phyloP scores from a whole-genome alignment of 2,888 invertebrate genomes.

The Hermaeophaga mercurialis region DNA sequence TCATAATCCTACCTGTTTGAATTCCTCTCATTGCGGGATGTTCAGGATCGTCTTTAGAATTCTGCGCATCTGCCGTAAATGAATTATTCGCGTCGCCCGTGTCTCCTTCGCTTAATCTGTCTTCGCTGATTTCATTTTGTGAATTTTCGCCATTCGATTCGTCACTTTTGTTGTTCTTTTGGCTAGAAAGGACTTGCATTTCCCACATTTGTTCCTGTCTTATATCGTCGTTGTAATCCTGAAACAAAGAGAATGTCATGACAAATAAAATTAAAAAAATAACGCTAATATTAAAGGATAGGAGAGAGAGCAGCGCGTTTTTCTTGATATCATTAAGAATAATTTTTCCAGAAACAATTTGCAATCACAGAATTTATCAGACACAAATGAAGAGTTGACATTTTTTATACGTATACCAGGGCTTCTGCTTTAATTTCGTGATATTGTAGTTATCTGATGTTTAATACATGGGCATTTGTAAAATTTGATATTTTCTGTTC shows the following conservation, averaged over 20 bases:
- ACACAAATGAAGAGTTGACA: too few relatives aligned
- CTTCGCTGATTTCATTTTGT: conserved; percentile 55
- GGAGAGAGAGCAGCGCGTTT: too few relatives aligned
- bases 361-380: too few relatives aligned
- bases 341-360: too few relatives aligned
- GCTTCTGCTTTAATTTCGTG: too few relatives aligned
- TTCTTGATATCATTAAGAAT: too few relatives aligned
- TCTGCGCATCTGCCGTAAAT: conserved; percentile 50
- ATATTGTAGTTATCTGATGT: too few relatives aligned
- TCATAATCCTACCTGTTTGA: conserved; percentile 40
- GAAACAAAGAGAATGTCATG: conserved; percentile 43
- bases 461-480: too few relatives aligned
- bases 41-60: conserved; percentile 49
- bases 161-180: conserved; percentile 54
- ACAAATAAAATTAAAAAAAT: not conserved
- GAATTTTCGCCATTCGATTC: conserved; percentile 43
- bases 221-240: conserved; percentile 93
- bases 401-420: too few relatives aligned
- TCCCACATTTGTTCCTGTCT: conserved; percentile 89
- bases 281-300: too few relatives aligned
- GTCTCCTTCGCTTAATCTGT: conserved; percentile 55
- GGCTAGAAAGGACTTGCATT: conserved; percentile 72
- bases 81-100: conserved; percentile 46
- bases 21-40: conserved; percentile 73
- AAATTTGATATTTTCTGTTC: too few relatives aligned